Evolutionary conservation across 2,797 vertebrate genomes (phyloP), one percentile per base, ranked within the genome.

Genomic region (Glossophaga mutica): DNA sequence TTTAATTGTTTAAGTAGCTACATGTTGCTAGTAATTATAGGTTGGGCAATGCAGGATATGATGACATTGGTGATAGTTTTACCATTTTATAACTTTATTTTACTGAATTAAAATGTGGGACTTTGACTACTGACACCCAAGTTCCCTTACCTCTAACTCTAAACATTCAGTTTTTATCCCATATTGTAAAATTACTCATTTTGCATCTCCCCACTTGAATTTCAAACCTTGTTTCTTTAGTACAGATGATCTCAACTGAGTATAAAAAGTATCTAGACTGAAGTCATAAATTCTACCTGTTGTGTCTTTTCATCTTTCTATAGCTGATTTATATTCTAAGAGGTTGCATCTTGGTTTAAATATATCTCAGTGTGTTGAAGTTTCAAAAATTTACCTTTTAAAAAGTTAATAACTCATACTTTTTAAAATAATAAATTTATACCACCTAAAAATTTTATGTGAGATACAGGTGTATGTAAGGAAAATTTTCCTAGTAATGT

Each of bases 381-480:
- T 68, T 91, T 73, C 24, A 87, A 68, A 74, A 18, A 37, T 42
- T 74, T 73, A 46, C 34, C 12, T 57, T 96, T 91, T 22, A 29
- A 76, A 90, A 85, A 91, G 18, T 4, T 74, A 57, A 62, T 79
- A 81, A 55, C 26, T 90, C 21, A 22, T 96, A 22, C 52, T 92
- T 84, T 62, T 18, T 3, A 92, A 76, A 94, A 26, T 44, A 62
- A 70, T 84, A 52, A 52, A 52, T 74, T 37, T 81, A 37, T 82
- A n/a, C 22, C 24, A 39, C 15, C 37, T 83, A 18, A 83, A 94
- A 87, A 29, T 5, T 77, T 71, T 83, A 32, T 71, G 82, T 93
- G 44, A 95, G 94, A 88, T 94, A 73, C 94, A 71, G 22, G 5
- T 87, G 32, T 67, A 79, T 89, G 70, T 91, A 55, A 44, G n/a